Conservation (phyloP, 2,888 invertebrate genomes). For the Noctua fimbriata region DNA sequence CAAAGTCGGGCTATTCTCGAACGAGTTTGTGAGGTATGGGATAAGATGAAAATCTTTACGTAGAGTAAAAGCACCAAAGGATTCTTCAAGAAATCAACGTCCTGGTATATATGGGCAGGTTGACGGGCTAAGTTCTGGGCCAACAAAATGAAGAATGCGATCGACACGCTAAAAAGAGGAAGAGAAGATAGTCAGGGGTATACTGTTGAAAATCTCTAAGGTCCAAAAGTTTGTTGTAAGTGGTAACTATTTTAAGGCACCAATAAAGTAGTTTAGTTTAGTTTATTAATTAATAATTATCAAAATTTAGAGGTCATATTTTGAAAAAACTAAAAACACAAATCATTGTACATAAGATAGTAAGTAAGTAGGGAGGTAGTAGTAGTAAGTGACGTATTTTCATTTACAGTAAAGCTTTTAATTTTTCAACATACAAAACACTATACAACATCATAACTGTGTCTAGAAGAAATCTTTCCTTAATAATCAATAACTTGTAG, state of each 20-base stretch:
- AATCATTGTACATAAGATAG: too few relatives aligned
- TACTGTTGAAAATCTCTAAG: not conserved
- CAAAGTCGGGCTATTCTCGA: slow-evolving; percentile 58
- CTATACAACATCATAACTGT: not conserved
- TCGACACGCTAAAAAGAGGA: not conserved
- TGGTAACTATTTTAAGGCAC: not conserved
- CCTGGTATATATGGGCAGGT: not conserved
- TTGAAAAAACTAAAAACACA: too few relatives aligned
- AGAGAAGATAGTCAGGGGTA: not conserved
- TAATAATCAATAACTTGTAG: not conserved
- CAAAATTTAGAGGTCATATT: too few relatives aligned
- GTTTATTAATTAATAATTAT: too few relatives aligned
- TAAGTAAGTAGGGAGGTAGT: too few relatives aligned
- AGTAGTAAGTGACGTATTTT: not conserved
- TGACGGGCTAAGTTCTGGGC: not conserved
- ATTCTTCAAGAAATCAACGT: not conserved
- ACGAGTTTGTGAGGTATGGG: slow-evolving; percentile 25
- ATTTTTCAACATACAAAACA: not conserved
- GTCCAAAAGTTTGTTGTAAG: not conserved
- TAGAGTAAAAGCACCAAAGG: not conserved
- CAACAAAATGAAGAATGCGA: not conserved
- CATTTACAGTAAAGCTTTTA: not conserved
- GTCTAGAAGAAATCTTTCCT: not conserved
- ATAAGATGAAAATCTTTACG: slow-evolving; percentile 16
- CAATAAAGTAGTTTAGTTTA: too few relatives aligned